These are phyloP conservation scores for Epinephelus lanceolatus DNA, from an alignment of 2,113 vertebrate species.

Conservation along the genomic window DNA sequence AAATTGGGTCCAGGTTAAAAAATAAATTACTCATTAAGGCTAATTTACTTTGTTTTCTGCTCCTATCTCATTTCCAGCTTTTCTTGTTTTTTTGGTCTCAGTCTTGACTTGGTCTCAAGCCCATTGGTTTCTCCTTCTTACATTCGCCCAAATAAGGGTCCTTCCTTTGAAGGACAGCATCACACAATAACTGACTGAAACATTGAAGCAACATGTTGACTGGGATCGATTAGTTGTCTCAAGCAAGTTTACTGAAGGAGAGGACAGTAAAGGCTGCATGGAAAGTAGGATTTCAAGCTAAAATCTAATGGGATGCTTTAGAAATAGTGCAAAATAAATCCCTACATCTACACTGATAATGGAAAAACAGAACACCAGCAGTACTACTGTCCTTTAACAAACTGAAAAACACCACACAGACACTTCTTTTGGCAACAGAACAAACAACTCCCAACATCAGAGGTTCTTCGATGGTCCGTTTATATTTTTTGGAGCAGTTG, in stretches of 20 bases:
- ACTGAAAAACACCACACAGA: not conserved
- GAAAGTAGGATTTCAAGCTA: not conserved
- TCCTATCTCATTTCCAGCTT: too few species aligned
- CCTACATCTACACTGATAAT: not conserved
- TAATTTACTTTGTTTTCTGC: too few species aligned
- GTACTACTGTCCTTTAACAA: not conserved
- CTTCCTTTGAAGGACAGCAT: not conserved
- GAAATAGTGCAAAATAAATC: too few species aligned
- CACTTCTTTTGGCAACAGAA: constrained; percentile 39
- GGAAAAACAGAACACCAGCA: not conserved
- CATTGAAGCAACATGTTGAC: not conserved
- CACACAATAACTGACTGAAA: not conserved
- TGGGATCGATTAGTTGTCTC: constrained; percentile 8
- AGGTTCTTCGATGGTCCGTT: constrained; percentile 80
- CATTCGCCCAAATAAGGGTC: not conserved
- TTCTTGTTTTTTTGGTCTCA: too few species aligned
- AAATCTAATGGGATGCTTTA: not conserved
- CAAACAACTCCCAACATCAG: constrained; percentile 69
- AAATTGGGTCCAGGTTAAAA: too few species aligned
- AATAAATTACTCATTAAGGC: too few species aligned
- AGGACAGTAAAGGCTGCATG: not conserved
- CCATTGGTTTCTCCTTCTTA: not conserved
- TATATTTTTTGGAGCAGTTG: constrained; percentile 87
- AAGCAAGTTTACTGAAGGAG: not conserved
- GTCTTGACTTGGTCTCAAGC: too few species aligned